Base-by-base conservation (phyloP, 2,797 vertebrate genomes). In the Xenentodon cancila region DNA sequence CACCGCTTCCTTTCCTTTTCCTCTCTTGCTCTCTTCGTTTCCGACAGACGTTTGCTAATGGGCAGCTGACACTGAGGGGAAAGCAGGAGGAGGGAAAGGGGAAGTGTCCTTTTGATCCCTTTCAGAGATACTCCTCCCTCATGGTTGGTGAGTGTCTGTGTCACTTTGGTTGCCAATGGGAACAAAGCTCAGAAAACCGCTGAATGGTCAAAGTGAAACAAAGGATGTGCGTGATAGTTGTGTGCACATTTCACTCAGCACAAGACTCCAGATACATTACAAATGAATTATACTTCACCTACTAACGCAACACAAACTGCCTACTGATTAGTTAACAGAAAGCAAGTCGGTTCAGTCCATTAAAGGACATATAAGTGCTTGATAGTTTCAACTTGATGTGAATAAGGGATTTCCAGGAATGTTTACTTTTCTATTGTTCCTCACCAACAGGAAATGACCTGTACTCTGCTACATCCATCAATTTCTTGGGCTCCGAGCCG, bases 401-500 rank as follows among this genome's bases (percentile, higher is more conserved):
- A 71, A 68, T 62, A 59, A 77, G 70, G 50, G 63, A 68, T 64
- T 78, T 85, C 72, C 61, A 74, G 67, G 67, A 82, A 77, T 77
- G 50, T 76, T 51, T 18, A 55, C 47, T 82, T 51, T 70, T 55
- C 21, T 68, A 43, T 73, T 68, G 64, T 85, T 89, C 78, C 73
- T 64, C 63, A 70, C 75, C n/a, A 61, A 65, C 81, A 95, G 94
- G 92, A 82, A 91, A 86, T 65, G 92, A 93, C 72, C 89, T 94
- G 80, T 95, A 94, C 81, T 94, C 94, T 20, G 94, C 94, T 53
- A 94, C 94, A 50, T 92, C 91, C 45, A 91, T 91, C 80, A 95
- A 95, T 78, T 95, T 95, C 79, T 86, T 94, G 91, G 94, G 94
- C 70, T 93, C 92, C 0, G 94, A 95, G 81, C 92, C 93, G 3